Conservation (phyloP, 2,113 vertebrate genomes). For the Myrmecobius fasciatus region DNA sequence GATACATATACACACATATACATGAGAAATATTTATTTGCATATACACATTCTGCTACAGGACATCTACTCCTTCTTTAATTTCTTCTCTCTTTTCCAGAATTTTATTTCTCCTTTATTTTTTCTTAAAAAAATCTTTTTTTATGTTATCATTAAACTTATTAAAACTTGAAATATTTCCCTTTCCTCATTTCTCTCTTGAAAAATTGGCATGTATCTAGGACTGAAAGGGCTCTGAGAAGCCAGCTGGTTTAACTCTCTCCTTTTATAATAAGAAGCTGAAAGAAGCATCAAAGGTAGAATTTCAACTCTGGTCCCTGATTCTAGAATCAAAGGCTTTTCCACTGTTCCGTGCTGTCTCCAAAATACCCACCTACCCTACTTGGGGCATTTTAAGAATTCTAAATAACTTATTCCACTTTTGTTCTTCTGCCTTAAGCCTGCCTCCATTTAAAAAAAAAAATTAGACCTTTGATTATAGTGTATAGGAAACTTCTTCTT, state of each 20-base stretch:
- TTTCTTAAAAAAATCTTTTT: not conserved
- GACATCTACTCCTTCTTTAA: not conserved
- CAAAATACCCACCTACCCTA: too few species aligned
- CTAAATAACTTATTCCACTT: not conserved
- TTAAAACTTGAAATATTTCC: not conserved
- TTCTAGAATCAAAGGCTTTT: not conserved
- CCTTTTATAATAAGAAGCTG: not conserved
- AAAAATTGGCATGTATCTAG: not conserved
- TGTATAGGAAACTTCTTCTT: too few species aligned
- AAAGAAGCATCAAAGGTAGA: not conserved
- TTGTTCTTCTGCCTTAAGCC: not conserved
- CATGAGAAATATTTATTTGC: constrained; percentile 15
- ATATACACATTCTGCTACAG: not conserved
- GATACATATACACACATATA: not conserved
- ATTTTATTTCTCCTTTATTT: not conserved
- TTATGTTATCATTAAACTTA: too few species aligned
- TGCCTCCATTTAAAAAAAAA: not conserved
- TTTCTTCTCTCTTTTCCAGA: not conserved
- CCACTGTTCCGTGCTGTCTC: not conserved
- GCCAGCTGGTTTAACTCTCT: not conserved
- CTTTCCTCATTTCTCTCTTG: not conserved
- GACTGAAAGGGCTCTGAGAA: not conserved
- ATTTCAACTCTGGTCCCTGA: not conserved
- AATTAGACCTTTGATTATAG: not conserved
- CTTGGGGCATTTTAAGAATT: not conserved